Conservation (phyloP, 1,140 invertebrate species). For the Meteorus sp. region DNA sequence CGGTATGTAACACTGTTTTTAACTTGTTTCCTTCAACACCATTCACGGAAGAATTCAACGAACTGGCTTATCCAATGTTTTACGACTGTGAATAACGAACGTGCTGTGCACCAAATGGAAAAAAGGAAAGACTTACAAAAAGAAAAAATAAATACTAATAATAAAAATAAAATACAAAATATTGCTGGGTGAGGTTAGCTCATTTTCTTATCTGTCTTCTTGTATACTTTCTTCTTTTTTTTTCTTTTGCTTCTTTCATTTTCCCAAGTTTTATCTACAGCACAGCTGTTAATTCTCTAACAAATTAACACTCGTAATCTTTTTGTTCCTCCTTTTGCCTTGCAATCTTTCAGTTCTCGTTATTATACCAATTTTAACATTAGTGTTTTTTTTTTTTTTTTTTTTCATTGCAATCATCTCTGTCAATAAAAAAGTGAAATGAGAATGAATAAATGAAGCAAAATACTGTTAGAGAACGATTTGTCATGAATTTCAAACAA, state of each 20-base stretch:
- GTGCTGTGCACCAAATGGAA: background rate
- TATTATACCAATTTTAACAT: conserved; percentile 14
- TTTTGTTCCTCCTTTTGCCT: too few species aligned
- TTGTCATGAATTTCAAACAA: too few species aligned
- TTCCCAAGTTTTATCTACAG: background rate
- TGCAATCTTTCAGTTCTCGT: conserved; percentile 4
- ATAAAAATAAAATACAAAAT: background rate
- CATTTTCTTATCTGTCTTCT: background rate
- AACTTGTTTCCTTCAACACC: too few species aligned
- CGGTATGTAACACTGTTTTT: too few species aligned
- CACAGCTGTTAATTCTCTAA: conserved; percentile 15
- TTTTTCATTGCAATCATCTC: too few species aligned
- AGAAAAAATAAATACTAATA: conserved; percentile 1
- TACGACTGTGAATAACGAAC: conserved; percentile 3
- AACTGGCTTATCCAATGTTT: conserved; percentile 6
- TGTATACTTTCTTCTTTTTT: background rate
- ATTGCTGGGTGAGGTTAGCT: background rate
- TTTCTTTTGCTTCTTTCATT: background rate
- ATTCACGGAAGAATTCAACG: background rate
- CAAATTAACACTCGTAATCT: conserved; percentile 14
- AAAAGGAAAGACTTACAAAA: background rate
- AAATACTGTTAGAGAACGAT: too few species aligned
- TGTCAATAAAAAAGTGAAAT: too few species aligned
- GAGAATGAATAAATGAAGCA: too few species aligned
- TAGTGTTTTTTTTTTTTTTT: conserved; percentile 10